Evolutionary conservation across 2,113 vertebrate genomes (phyloP).

Genomic region (Dunckerocampus dactyliophorus): DNA sequence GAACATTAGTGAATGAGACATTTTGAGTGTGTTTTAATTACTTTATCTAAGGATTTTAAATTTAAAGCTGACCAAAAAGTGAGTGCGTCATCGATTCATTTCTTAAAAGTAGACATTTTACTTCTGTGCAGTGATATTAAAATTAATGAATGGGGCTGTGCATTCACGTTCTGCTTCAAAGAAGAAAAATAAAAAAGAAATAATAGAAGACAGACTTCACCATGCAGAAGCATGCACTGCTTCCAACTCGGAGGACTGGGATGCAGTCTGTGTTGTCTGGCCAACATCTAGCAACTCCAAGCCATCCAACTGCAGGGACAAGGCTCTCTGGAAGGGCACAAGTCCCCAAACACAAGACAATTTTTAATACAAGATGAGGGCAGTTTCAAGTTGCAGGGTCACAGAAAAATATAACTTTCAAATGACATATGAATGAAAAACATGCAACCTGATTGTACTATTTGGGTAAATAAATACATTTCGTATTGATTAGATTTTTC

Average conservation of each 20-base stretch:
- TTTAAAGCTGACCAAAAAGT: background rate
- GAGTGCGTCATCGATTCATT: background rate
- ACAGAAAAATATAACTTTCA: too few species aligned
- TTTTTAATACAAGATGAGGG: background rate
- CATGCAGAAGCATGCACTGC: background rate
- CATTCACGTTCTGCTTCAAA: background rate
- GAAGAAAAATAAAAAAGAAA: background rate
- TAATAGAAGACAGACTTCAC: background rate
- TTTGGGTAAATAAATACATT: too few species aligned
- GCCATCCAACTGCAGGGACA: conserved; percentile 38
- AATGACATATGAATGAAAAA: too few species aligned
- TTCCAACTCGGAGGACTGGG: conserved; percentile 33
- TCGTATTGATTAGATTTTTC: too few species aligned
- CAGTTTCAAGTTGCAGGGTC: too few species aligned
- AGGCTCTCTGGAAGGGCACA: background rate
- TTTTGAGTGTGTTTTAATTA: background rate
- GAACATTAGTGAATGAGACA: background rate
- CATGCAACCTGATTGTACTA: too few species aligned
- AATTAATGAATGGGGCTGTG: too few species aligned
- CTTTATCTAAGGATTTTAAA: background rate
- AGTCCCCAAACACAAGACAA: too few species aligned
- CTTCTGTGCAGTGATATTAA: too few species aligned
- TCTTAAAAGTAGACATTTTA: too few species aligned
- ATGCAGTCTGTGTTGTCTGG: conserved; percentile 45
- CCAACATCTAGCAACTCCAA: conserved; percentile 49